Evolutionary conservation across 2,888 invertebrate genomes (phyloP), one percentile per base, ranked within the genome.

Genomic region (Syrphus vitripennis): DNA sequence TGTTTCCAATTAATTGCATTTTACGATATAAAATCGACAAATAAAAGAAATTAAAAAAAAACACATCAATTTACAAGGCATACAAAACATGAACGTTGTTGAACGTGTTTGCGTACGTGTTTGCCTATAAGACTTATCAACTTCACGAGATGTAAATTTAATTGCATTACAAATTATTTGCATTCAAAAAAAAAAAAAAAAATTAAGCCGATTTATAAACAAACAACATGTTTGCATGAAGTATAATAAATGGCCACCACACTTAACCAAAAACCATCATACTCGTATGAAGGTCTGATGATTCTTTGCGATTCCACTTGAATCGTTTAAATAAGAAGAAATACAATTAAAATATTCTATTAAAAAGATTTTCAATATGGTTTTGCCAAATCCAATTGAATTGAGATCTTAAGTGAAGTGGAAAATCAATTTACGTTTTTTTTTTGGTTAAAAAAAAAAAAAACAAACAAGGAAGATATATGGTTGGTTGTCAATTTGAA

Each of bases 1-100:
- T 70, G 57, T 80, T 84, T 84, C 67, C 84, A 76, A 84, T 84
- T 84, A 81, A 84, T 81, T 84, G 84, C 75, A 45, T 45, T n/a
- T n/a, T 42, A 37, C 55, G 34, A 78, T 83, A 50, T 37, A 61
- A 50, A 63, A 57, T 29, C 48, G 31, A 24, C 34, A 37, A 24
- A 70, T 29, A 16, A 45, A 59, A 53, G 14, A 29, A 59, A 61
- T 5, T 19, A n/a, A 24, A 53, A 4, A 26, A 26, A 12, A 9
- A 31, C 16, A 45, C 45, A 24, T 19, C 45, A 57, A 45, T 65
- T 65, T 45, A 26, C 12, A 63, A 24, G 37, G n/a, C 4, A 63
- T 42, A 29, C n/a, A 59, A 19, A 34, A 12, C 19, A 19, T 19
- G 21, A 59, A 34, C 59, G 50, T 34, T n/a, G 6, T 19, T 9